Conservation (phyloP, 2,797 vertebrate species). For the Xerus rutilus region DNA sequence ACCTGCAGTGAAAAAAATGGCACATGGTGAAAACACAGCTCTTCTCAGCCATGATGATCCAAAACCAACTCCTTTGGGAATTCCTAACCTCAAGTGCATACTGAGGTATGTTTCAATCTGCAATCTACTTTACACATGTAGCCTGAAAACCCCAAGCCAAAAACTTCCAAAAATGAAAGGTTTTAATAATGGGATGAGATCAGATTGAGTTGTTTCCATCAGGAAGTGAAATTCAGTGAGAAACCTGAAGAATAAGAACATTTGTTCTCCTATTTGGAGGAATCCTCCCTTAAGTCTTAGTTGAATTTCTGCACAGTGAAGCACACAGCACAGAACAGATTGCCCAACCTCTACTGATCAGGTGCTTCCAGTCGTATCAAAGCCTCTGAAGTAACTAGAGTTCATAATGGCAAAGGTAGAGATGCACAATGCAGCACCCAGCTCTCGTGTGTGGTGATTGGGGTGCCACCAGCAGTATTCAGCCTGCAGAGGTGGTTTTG, state of each 20-base stretch:
- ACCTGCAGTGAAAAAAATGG: not conserved
- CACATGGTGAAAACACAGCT: not conserved
- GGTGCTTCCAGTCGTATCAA: not conserved
- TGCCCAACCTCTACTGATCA: not conserved
- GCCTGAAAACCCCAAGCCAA: not conserved
- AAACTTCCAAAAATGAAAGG: not conserved
- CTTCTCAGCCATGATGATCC: not conserved
- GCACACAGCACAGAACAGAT: not conserved
- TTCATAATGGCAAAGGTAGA: not conserved
- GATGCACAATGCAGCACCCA: not conserved
- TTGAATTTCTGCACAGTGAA: not conserved
- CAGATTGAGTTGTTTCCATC: not conserved
- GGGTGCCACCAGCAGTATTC: not conserved
- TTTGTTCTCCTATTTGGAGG: not conserved
- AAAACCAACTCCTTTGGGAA: not conserved
- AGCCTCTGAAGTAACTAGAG: not conserved
- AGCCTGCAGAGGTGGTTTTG: not conserved
- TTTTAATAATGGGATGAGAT: not conserved
- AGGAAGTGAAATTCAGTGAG: not conserved
- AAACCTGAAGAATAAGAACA: not conserved
- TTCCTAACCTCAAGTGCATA: not conserved
- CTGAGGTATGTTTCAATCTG: not conserved
- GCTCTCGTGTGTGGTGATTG: not conserved
- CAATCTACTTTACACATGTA: not conserved
- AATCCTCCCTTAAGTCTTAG: not conserved